These are phyloP conservation scores for Leptatherina wallacei DNA, from an alignment of 2,797 vertebrate genomes.

Conservation along the genomic window DNA sequence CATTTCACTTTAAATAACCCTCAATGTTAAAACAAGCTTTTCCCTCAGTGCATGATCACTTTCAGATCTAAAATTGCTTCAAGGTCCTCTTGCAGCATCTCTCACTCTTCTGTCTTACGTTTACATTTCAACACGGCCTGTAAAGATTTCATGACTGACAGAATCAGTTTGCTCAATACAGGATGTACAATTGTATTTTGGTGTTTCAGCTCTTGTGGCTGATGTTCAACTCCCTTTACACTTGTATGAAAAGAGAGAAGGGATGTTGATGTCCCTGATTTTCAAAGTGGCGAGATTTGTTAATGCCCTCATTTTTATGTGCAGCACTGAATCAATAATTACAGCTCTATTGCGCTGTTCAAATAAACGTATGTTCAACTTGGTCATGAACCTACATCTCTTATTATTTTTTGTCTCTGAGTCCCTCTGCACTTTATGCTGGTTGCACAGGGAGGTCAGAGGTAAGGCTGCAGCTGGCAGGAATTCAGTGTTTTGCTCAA, in stretches of 20 bases:
- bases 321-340: constrained; percentile 56
- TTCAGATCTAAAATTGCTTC: constrained; percentile 35
- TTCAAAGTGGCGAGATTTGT: constrained; percentile 57
- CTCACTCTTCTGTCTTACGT: constrained; percentile 30
- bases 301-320: constrained; percentile 60
- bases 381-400: constrained; percentile 56
- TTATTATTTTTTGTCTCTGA: constrained; percentile 47
- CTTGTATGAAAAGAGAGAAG: constrained; percentile 40
- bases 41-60: constrained; percentile 22
- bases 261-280: constrained; percentile 54
- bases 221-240: constrained; percentile 58
- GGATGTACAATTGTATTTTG: constrained; percentile 37
- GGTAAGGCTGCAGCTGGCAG: constrained; percentile 60
- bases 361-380: constrained; percentile 65
- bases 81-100: constrained; percentile 26
- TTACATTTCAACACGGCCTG: constrained; percentile 35
- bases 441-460: constrained; percentile 57
- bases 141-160: constrained; percentile 59
- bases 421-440: constrained; percentile 47
- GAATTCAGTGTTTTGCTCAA: constrained; percentile 68
- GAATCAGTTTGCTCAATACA: constrained; percentile 56
- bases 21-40: constrained; percentile 13
- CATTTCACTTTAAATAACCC: constrained; percentile 11
- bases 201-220: constrained; percentile 59
- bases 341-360: constrained; percentile 38